Conservation (phyloP, 92 coral and sea anemone genomes). For the Siderastrea radians region DNA sequence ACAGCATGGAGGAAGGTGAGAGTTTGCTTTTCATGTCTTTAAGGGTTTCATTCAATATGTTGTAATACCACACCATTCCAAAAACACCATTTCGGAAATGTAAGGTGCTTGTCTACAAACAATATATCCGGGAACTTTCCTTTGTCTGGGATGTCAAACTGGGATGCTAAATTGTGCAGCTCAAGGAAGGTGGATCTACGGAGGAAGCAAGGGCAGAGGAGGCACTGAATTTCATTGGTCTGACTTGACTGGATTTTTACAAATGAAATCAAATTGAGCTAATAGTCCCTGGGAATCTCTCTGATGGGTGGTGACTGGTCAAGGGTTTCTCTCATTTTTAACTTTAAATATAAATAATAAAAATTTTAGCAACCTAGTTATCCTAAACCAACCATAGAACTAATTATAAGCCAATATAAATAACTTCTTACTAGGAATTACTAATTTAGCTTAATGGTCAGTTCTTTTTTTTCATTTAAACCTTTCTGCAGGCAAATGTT, state of each 20-base stretch:
- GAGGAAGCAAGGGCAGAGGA: neutral
- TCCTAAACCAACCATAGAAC: no score
- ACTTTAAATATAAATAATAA: no score
- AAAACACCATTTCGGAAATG: neutral
- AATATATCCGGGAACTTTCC: conserved; percentile 6
- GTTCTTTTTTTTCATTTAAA: no score
- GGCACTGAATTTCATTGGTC: neutral
- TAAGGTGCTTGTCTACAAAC: conserved; percentile 1
- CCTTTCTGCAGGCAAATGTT: no score
- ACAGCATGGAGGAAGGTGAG: conserved; percentile 17
- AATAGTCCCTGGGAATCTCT: neutral
- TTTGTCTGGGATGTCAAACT: neutral
- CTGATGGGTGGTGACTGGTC: neutral
- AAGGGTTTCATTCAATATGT: conserved; percentile 9
- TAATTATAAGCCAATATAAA: no score
- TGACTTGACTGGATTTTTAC: neutral
- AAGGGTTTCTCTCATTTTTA: neutral
- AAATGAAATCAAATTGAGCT: neutral
- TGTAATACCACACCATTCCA: neutral
- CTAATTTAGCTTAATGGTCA: no score
- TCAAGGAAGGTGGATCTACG: conserved; percentile 1
- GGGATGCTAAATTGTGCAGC: conserved; percentile 12
- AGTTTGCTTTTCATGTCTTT: conserved; percentile 21
- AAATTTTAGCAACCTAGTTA: no score
- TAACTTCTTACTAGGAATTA: no score